Evolutionary conservation across 2,113 vertebrate species (phyloP).

Genomic region (Leuciscus idus): DNA sequence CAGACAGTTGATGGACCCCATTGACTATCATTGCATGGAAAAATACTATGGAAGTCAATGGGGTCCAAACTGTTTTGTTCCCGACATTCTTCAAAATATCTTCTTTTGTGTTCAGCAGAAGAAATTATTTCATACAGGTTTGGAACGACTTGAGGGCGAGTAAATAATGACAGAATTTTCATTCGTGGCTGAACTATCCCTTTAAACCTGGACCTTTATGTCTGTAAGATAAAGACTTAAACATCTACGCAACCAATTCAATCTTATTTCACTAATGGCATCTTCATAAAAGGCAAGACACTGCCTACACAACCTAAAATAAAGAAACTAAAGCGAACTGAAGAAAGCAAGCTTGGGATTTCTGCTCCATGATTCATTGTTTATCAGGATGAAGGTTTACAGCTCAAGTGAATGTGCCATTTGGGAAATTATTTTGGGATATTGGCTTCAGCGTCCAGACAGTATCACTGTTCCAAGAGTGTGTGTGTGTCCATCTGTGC

Average conservation of each 20-base stretch:
- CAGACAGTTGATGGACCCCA: no score
- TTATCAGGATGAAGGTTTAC: slow-evolving; percentile 13
- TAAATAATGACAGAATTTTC: no score
- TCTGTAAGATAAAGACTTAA: background rate
- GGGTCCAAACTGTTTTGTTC: no score
- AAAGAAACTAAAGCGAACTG: background rate
- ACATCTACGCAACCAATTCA: background rate
- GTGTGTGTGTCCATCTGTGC: slow-evolving; percentile 45
- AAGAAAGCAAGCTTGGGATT: background rate
- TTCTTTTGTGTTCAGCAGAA: no score
- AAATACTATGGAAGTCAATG: no score
- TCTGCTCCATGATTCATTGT: background rate
- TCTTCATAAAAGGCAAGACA: background rate
- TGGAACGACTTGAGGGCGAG: no score
- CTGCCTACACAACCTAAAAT: background rate
- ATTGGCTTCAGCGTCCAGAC: background rate
- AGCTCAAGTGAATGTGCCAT: slow-evolving; percentile 18
- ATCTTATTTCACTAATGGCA: background rate
- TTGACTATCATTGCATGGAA: no score
- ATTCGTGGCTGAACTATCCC: background rate
- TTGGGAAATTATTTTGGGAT: slow-evolving; percentile 42
- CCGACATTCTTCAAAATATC: no score
- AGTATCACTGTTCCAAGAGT: background rate
- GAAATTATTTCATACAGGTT: no score
- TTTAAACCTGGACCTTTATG: background rate